Conservation (phyloP, 2,888 invertebrate species). For the Carcina quercana region DNA sequence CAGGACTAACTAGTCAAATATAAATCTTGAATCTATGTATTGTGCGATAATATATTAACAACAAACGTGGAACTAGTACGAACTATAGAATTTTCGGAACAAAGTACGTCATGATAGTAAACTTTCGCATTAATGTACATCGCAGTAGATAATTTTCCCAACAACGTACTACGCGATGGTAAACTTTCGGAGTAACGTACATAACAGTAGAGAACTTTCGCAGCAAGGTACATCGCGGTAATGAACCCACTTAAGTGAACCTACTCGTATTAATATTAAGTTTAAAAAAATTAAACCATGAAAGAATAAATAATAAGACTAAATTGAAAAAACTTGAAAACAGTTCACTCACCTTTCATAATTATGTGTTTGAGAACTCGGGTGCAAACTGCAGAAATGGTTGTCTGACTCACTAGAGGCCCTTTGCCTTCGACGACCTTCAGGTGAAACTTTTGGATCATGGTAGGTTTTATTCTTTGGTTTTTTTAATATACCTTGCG, state of each 20-base stretch:
- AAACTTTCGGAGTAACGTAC: no score
- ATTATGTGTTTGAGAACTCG: slow-evolving; percentile 44
- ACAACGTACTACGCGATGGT: no score
- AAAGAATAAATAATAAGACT: background rate
- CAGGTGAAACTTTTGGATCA: slow-evolving; percentile 37
- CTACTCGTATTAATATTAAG: background rate
- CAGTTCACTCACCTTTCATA: slow-evolving; percentile 54
- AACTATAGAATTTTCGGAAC: no score
- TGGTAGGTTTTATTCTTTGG: slow-evolving; percentile 48
- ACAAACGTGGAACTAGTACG: no score
- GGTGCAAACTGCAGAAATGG: slow-evolving; percentile 41
- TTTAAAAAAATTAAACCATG: background rate
- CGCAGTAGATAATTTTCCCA: no score
- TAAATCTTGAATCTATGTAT: no score
- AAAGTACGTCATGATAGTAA: no score
- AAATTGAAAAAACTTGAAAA: background rate
- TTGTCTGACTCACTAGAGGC: slow-evolving; percentile 70
- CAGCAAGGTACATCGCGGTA: no score
- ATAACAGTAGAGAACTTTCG: no score
- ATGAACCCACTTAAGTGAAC: background rate
- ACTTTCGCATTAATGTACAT: no score
- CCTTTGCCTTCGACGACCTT: slow-evolving; percentile 60
- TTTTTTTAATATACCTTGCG: slow-evolving; percentile 60
- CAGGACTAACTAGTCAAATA: no score
- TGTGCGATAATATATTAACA: no score